Evolutionary conservation across 2,888 invertebrate species (phyloP).

Genomic region (Philereme transversata): DNA sequence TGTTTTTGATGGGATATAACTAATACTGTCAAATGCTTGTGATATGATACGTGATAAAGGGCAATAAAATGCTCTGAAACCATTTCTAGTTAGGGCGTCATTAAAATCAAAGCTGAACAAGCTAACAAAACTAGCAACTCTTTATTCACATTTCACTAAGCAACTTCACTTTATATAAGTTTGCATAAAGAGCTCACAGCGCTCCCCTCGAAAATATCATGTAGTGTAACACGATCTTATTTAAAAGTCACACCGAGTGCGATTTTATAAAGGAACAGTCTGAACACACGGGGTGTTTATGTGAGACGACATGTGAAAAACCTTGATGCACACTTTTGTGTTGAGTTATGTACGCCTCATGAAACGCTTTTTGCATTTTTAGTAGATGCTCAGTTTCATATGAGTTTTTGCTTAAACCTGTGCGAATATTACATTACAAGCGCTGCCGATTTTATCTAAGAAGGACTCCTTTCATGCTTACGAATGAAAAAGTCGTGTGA

Average conservation of each 20-base stretch:
- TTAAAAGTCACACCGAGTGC: conserved; percentile 68
- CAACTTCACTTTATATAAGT: conserved; percentile 8
- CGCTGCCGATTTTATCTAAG: too few species aligned
- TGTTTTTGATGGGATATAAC: too few species aligned
- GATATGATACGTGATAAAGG: too few species aligned
- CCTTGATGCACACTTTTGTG: conserved; percentile 51
- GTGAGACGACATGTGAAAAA: conserved; percentile 39
- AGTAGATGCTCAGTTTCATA: conserved; percentile 21
- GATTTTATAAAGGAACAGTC: conserved; percentile 58
- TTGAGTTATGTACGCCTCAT: conserved; percentile 44
- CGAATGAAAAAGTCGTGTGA: too few species aligned
- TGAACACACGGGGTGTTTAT: conserved; percentile 36
- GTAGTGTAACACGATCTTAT: conserved; percentile 64
- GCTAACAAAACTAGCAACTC: conserved; percentile 7
- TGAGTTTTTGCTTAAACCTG: conserved; percentile 9
- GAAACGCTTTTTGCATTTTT: conserved; percentile 37
- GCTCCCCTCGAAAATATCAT: conserved; percentile 46
- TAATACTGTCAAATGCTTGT: too few species aligned
- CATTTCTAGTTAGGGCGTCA: not conserved
- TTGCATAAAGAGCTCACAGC: conserved; percentile 4
- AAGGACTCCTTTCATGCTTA: too few species aligned
- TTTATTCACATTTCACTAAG: conserved; percentile 9
- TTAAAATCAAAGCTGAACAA: conserved; percentile 15
- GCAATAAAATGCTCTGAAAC: not conserved
- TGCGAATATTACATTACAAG: not conserved